These are phyloP conservation scores for Myiopsitta monachus DNA, from an alignment of 2,113 vertebrate genomes.

Conservation along the genomic window DNA sequence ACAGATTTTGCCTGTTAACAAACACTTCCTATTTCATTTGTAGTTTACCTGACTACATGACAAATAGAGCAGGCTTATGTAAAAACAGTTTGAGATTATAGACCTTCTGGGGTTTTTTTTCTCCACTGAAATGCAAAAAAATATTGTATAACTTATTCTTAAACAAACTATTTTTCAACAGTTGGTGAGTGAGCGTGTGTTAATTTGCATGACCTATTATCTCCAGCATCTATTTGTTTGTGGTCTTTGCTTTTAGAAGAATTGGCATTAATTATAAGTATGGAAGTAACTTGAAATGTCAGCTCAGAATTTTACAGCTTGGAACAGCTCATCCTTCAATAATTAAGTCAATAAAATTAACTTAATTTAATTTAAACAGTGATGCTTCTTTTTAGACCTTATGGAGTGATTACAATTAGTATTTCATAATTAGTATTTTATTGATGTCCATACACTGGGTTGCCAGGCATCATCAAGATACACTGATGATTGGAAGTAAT, in stretches of 20 bases:
- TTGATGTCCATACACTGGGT: conserved; percentile 63
- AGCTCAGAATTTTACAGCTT: conserved; percentile 66
- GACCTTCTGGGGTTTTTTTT: neutral
- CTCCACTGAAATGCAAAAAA: neutral
- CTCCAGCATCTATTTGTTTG: conserved; percentile 49
- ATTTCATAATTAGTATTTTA: conserved; percentile 77
- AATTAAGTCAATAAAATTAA: conserved; percentile 77
- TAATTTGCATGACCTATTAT: conserved; percentile 54
- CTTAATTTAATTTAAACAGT: conserved; percentile 75
- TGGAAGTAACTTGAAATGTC: conserved; percentile 72
- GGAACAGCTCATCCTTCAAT: conserved; percentile 70
- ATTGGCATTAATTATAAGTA: conserved; percentile 62
- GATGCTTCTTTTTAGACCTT: conserved; percentile 60
- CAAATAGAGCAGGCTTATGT: neutral
- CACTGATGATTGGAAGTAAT: conserved; percentile 64
- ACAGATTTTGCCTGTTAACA: neutral
- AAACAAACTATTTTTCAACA: conserved; percentile 4
- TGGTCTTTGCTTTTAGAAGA: conserved; percentile 52
- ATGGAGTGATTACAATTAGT: conserved; percentile 71
- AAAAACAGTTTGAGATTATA: neutral
- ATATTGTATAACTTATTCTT: neutral
- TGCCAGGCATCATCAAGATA: conserved; percentile 56
- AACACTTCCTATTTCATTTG: neutral
- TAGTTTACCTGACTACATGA: neutral
- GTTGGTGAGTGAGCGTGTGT: neutral